Conservation (phyloP, 1,140 invertebrate species). For the Drosophila murphyi region DNA sequence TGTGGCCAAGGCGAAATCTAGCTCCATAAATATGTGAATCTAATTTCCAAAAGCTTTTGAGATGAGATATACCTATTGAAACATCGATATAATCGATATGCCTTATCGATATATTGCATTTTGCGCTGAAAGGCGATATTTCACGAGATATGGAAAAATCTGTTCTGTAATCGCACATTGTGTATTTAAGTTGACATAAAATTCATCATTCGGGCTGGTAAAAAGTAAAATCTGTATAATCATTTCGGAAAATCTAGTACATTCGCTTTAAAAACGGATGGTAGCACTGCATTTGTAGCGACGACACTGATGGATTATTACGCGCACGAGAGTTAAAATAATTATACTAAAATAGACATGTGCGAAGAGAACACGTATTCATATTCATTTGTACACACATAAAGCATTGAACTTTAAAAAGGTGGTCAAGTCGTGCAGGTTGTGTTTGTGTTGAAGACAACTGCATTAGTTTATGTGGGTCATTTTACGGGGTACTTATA, state of each 20-base stretch:
- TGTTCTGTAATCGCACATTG: not conserved
- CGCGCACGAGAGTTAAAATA: slow-evolving; percentile 32
- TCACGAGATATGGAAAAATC: not conserved
- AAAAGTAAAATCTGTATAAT: not conserved
- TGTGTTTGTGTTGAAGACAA: not conserved
- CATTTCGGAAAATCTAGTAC: not conserved
- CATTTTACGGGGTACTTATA: slow-evolving; percentile 24
- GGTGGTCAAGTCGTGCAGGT: slow-evolving; percentile 8
- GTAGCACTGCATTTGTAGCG: slow-evolving; percentile 37
- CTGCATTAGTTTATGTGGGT: not conserved
- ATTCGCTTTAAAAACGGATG: not conserved
- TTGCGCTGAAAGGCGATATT: not conserved
- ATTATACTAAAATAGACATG: slow-evolving; percentile 13
- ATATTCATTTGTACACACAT: not conserved
- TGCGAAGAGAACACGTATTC: slow-evolving; percentile 19
- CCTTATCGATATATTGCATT: not conserved
- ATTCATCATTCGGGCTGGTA: not conserved
- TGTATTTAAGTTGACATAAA: not conserved
- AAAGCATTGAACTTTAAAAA: not conserved
- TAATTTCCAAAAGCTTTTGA: not conserved
- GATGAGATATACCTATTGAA: not conserved
- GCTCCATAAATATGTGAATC: not conserved
- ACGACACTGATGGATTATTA: slow-evolving; percentile 33
- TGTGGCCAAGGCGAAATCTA: not conserved
- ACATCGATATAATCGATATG: not conserved